Base-by-base conservation (phyloP, 2,888 invertebrate species). In the Meiosimyza decipiens region DNA sequence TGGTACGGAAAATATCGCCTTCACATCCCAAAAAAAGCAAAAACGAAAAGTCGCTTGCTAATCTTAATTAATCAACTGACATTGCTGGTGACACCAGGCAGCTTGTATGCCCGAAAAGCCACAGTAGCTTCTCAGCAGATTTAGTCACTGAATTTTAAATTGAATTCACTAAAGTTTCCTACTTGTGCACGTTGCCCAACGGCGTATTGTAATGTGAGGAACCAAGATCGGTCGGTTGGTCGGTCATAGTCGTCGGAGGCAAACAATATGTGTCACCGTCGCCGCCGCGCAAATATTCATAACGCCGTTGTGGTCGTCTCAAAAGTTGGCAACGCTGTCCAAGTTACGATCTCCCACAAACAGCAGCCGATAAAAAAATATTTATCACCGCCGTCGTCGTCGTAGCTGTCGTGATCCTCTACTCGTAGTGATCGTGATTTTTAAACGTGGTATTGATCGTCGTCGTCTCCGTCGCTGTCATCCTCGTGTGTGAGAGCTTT, bases 251-350 rank as follows among this genome's bases (percentile, higher is more conserved):
- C 40, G 40, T 40, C 57, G 16, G 22, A 47, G 54, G 50, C 64
- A 70, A 57, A 71, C 77, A 78, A 77, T 77, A 79, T 78, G 79
- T 74, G 77, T 74, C 76, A 69, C 60, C 71, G 71, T 68, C 73
- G 71, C 75, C 76, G 73, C 73, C 74, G 76, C 74, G 72, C 6
- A 40, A 40, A 40, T 40, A 40, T 75, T 74, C 75, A 60, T 73
- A 74, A 75, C 75, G 79, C 79, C 75, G 79, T 74, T 78, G 80
- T 78, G 75, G 80, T 79, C 77, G 77, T 78, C 73, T 40, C 40
- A 40, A 79, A 80, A 80, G 82, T 81, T 79, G 80, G 80, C 78
- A 79, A 79, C 77, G 71, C 73, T 71, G 73, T 70, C 73, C 69
- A 71, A 63, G 15, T 55, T 62, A 71, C 75, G 73, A 59, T 71